Conservation (phyloP, 2,888 invertebrate genomes). For the Tortricodes alternella region DNA sequence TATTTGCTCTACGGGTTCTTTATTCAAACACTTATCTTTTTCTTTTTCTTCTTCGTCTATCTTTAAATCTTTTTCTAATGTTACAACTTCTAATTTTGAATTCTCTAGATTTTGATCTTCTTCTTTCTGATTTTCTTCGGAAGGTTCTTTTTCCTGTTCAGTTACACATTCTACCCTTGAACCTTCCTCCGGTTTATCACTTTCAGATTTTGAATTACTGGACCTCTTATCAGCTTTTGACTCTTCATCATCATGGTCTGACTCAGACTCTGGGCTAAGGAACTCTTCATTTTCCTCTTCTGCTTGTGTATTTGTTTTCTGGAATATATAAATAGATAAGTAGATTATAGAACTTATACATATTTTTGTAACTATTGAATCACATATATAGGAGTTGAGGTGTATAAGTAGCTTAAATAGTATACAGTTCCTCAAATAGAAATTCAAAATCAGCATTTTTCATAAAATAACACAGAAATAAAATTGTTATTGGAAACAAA, state of each 20-base stretch:
- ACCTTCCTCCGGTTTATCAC: conserved; percentile 36
- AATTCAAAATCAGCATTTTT: too few species aligned
- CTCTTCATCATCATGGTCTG: conserved; percentile 63
- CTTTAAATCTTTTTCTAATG: conserved; percentile 31
- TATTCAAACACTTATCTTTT: conserved; percentile 33
- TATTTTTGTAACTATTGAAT: background rate
- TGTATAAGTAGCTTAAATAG: too few species aligned
- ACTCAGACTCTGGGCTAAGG: conserved; percentile 74
- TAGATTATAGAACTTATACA: background rate
- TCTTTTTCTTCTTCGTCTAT: conserved; percentile 38
- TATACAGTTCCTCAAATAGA: too few species aligned
- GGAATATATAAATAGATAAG: conserved; percentile 33
- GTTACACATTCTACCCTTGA: conserved; percentile 25
- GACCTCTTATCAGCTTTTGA: conserved; percentile 27
- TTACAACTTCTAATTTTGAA: conserved; percentile 22
- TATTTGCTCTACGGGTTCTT: conserved; percentile 22
- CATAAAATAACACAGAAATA: too few species aligned
- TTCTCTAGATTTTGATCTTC: conserved; percentile 26
- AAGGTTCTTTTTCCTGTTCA: conserved; percentile 31
- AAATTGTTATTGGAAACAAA: too few species aligned
- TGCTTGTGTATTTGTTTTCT: conserved; percentile 53
- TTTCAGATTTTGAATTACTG: conserved; percentile 25
- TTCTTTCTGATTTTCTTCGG: conserved; percentile 30
- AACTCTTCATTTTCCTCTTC: conserved; percentile 77
- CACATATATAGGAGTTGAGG: too few species aligned